Base-by-base conservation (phyloP, 2,113 vertebrate genomes). In the Athene noctua region DNA sequence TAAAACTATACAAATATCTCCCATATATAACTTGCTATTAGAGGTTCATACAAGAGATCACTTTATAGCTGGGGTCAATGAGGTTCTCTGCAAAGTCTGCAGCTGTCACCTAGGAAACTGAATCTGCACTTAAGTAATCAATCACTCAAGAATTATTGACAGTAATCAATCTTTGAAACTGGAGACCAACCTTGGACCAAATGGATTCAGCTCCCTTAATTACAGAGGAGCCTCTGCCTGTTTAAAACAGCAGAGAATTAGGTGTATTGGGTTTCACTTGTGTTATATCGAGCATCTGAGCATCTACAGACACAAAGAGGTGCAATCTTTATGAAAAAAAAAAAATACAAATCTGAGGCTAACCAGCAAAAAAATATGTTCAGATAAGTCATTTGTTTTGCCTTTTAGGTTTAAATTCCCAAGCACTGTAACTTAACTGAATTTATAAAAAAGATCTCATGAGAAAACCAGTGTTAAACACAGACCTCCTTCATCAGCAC, bases 51-150 rank as follows among this genome's bases (percentile, higher is more conserved):
- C 29, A 87, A 58, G 89, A 72, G 57, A 92, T 79, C 58, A 85
- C 36, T 62, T 86, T 75, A 7, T 51, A 38, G 29, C 80, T 83
- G 78, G 66, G 87, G 52, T 92, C 87, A 88, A 3, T 29, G 70
- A 77, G 84, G n/a, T 91, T 80, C 51, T 70, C 58, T 91, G 86
- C 58, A 29, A 91, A 87, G 54, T 40, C 86, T 89, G 92, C 88
- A 92, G 86, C 88, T 96, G 91, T 86, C 80, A 59, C 32, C 51
- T 80, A 70, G 73, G 91, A 97, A 95, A 97, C 73, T 38, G 40
- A 95, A 94, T 62, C 91, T 79, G 57, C 84, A 86, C 63, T 86
- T 58, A 80, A 77, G 38, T 58, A 70, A 94, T 91, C 77, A 73
- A 52, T 90, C 81, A 72, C 54, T 70, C 32, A 52, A 30, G 70